These are phyloP conservation scores for Tor tambroides DNA, from an alignment of 2,113 vertebrate species.

Conservation along the genomic window DNA sequence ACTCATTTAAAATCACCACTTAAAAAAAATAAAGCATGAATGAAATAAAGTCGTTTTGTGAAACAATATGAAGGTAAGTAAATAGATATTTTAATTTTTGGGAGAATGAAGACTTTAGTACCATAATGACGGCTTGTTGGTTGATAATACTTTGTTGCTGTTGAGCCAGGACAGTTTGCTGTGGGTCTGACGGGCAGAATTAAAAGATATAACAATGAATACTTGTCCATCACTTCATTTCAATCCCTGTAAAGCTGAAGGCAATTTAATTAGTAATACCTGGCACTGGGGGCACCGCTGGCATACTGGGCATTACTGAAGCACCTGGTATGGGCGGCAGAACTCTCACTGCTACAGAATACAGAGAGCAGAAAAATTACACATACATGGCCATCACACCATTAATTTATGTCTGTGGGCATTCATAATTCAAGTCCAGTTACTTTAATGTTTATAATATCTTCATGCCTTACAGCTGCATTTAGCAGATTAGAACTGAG, in stretches of 20 bases:
- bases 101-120: conserved; percentile 62
- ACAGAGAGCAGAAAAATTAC: conserved; percentile 29
- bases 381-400: conserved; percentile 42
- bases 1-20: too few species aligned
- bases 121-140: conserved; percentile 81
- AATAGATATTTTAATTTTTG: too few species aligned
- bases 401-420: neutral
- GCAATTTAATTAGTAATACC: conserved; percentile 30
- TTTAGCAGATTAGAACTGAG: too few species aligned
- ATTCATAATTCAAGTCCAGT: neutral
- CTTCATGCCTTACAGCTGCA: too few species aligned
- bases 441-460: too few species aligned
- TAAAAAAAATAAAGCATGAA: too few species aligned
- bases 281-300: conserved; percentile 15
- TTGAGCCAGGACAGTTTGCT: conserved; percentile 70
- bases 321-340: conserved; percentile 68
- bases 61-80: too few species aligned
- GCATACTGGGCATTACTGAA: conserved; percentile 35
- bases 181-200: conserved; percentile 68
- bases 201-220: neutral
- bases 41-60: too few species aligned
- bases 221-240: neutral
- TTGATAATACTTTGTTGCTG: conserved; percentile 77
- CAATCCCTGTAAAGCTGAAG: neutral
- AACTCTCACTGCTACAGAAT: conserved; percentile 72